Conservation (phyloP, 35 echinoderm and acorn worm species). For the Amphiura filiformis region DNA sequence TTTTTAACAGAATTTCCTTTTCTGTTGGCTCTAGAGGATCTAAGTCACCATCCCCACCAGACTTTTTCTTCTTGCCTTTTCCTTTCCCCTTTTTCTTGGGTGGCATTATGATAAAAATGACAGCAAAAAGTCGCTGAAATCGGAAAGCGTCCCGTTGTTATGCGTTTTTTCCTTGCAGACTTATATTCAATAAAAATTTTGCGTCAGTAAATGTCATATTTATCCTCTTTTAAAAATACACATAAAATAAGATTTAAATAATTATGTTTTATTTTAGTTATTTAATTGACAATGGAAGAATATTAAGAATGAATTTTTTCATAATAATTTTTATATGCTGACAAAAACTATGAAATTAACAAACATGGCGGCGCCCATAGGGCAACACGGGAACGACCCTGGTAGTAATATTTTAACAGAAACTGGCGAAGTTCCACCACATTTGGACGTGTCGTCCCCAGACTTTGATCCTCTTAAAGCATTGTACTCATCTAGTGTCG, state of each 20-base stretch:
- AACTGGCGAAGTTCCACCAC: constrained; percentile 36
- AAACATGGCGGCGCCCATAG: constrained; percentile 88
- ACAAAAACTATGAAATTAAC: background rate
- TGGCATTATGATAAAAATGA: constrained; percentile 65
- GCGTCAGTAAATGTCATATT: no score
- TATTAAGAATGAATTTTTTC: no score
- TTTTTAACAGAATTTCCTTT: constrained; percentile 78
- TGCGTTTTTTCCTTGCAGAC: background rate
- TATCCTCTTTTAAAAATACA: no score
- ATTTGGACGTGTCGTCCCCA: background rate
- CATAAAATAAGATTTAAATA: no score
- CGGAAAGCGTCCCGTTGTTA: constrained; percentile 37
- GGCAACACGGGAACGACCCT: background rate
- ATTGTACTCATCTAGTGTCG: constrained; percentile 50
- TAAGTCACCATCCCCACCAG: constrained; percentile 45
- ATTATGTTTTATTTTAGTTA: no score
- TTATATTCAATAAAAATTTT: background rate
- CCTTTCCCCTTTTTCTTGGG: constrained; percentile 80
- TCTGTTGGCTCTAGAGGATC: constrained; percentile 88
- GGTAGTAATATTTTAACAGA: constrained; percentile 16
- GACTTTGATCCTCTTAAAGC: constrained; percentile 84
- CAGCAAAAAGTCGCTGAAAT: background rate
- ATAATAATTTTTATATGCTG: no score
- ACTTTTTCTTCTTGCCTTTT: constrained; percentile 60
- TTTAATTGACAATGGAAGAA: no score